Evolutionary conservation across 1,140 invertebrate genomes (phyloP).

Genomic region (Drosophila nigromelanica): DNA sequence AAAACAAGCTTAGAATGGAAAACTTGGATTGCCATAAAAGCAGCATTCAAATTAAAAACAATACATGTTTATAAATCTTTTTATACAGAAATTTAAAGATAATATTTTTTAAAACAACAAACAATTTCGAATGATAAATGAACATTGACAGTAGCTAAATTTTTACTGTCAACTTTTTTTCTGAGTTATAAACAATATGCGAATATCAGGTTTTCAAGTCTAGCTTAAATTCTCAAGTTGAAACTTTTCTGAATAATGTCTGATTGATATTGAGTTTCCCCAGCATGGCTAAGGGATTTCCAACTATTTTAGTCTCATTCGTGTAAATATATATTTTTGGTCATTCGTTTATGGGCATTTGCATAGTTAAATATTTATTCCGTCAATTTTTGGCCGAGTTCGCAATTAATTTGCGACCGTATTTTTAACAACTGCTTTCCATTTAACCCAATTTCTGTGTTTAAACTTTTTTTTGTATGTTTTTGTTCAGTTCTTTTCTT

Average conservation of each 20-base stretch:
- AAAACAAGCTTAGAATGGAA: no score
- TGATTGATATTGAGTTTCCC: not conserved
- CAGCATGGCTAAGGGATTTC: constrained; percentile 7
- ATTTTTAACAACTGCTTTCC: constrained; percentile 37
- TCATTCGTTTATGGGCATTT: constrained; percentile 50
- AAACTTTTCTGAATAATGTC: not conserved
- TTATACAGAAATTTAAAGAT: no score
- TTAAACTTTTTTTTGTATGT: constrained; percentile 26
- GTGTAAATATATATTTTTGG: no score
- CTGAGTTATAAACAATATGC: not conserved
- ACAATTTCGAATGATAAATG: no score
- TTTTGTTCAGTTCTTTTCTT: constrained; percentile 25
- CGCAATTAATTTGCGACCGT: constrained; percentile 50
- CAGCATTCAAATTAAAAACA: no score
- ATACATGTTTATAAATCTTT: no score
- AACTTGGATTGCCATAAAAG: no score
- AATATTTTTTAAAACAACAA: no score
- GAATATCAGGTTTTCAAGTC: not conserved
- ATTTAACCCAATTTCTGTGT: constrained; percentile 64
- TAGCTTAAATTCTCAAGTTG: no score
- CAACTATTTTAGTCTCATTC: not conserved
- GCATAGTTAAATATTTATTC: constrained; percentile 75
- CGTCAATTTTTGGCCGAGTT: constrained; percentile 35
- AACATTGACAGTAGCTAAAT: no score
- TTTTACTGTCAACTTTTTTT: not conserved